Evolutionary conservation across 2,888 invertebrate species (phyloP), one percentile per base, ranked within the genome.

Genomic region (Caenorhabditis angaria): DNA sequence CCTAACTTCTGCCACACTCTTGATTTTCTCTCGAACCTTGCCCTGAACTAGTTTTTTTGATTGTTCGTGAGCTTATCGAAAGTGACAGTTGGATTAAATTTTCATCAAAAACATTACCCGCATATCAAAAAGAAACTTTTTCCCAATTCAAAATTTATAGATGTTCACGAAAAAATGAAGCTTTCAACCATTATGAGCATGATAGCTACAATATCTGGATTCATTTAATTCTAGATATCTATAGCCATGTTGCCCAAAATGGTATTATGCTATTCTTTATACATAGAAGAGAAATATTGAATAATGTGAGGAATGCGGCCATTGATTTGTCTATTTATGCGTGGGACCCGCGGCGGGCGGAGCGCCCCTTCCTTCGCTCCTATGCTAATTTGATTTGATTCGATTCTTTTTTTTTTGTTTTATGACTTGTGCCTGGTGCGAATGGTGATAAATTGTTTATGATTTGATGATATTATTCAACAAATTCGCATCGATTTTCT

Each of bases 401-500:
- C 2, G 10, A 3, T 18, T 5, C 3, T 41, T 41, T 41, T 41
- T 41, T 6, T 14, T 5, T 41, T 41, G 41, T 41, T 41, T 41
- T 41, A 41, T 41, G 41, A 18, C 41, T 41, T 41, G 41, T 41
- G 41, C 41, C 41, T 41, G 41, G 41, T 18, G 41, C 41, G 41
- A 41, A 12, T 12, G 18, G 14, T n/a, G n/a, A n/a, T n/a, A n/a
- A 14, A 41, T 41, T 3, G 41, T 41, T 41, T 41, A 41, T 41
- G n/a, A n/a, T n/a, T n/a, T n/a, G n/a, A 18, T 41, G 41, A 41
- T 5, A 41, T 18, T 22, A 22, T 20, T 20, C 50, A 61, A 61
- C 32, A 61, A 55, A 41, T 70, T 64, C 24, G 18, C 48, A 25
- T 65, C 70, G 22, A 65, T 57, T 27, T 70, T 62, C 28, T 65